Evolutionary conservation across 2,888 invertebrate species (phyloP).

Genomic region (Microplitis deprimator): DNA sequence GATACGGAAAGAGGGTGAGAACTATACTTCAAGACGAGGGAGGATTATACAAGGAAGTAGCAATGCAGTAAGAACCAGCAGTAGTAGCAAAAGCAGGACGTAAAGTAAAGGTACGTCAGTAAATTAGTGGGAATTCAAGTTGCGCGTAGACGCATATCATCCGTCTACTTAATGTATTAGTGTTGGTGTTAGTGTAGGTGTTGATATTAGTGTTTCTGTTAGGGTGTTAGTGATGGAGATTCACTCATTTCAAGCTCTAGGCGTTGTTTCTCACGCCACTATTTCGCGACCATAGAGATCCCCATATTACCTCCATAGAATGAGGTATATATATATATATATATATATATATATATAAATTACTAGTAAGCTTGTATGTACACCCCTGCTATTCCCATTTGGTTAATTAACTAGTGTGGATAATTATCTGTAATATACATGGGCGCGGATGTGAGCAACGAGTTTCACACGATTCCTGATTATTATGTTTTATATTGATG

Average conservation of each 20-base stretch:
- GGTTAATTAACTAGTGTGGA: neutral
- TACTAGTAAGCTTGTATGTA: neutral
- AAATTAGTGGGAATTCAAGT: slow-evolving; percentile 21
- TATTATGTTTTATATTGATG: neutral
- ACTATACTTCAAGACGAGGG: neutral
- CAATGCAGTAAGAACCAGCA: slow-evolving; percentile 15
- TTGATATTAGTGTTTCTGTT: neutral
- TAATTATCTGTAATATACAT: neutral
- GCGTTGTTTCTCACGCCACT: slow-evolving; percentile 29
- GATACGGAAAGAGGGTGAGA: neutral
- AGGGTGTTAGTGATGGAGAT: neutral
- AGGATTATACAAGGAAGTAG: neutral
- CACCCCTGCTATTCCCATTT: neutral
- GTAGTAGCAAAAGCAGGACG: neutral
- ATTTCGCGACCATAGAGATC: neutral
- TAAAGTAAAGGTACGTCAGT: neutral
- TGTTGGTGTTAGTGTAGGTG: neutral
- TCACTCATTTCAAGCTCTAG: slow-evolving; percentile 15
- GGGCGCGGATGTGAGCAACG: neutral
- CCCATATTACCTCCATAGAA: no score
- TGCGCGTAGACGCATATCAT: slow-evolving; percentile 12
- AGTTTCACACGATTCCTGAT: neutral
- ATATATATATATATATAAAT: neutral
- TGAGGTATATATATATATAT: neutral
- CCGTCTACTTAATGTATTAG: neutral